A percentile compares a stretch with the other conserved stretches of the same genome.
Evolutionary conservation across 2,888 invertebrate species (phyloP).

Genomic region (Nezara viridula): DNA sequence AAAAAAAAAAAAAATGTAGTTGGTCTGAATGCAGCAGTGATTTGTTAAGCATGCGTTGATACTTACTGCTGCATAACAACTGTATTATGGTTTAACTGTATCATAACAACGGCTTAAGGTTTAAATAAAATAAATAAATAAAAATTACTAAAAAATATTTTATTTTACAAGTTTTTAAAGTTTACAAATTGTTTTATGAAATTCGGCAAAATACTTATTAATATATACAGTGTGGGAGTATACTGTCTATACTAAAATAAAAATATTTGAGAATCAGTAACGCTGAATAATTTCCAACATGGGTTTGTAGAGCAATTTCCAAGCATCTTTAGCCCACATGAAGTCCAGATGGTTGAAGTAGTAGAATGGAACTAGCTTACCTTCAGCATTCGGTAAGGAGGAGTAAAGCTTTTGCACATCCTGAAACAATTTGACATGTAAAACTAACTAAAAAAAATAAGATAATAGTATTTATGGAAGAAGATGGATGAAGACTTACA

Average conservation of each 20-base stretch:
- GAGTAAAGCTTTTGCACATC: constrained; percentile 64
- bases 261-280: background rate
- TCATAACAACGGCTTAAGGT: no score
- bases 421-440: constrained; percentile 64
- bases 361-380: constrained; percentile 67
- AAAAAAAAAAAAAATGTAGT: no score
- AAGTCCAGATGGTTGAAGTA: constrained; percentile 85
- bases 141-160: no score
- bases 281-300: background rate
- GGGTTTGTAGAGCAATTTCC: constrained; percentile 60
- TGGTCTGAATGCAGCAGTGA: no score
- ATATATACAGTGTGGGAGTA: no score
- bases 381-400: background rate
- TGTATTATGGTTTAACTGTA: no score
- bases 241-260: background rate
- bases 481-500: constrained; percentile 67
- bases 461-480: background rate
- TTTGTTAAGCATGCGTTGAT: no score
- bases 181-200: no score
- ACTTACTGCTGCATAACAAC: no score
- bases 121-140: no score
- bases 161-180: no score
- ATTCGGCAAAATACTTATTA: no score
- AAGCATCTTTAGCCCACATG: constrained; percentile 69
- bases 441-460: background rate